These are phyloP conservation scores for Argyresthia goedartella DNA, from an alignment of 2,888 invertebrate species.

Conservation along the genomic window DNA sequence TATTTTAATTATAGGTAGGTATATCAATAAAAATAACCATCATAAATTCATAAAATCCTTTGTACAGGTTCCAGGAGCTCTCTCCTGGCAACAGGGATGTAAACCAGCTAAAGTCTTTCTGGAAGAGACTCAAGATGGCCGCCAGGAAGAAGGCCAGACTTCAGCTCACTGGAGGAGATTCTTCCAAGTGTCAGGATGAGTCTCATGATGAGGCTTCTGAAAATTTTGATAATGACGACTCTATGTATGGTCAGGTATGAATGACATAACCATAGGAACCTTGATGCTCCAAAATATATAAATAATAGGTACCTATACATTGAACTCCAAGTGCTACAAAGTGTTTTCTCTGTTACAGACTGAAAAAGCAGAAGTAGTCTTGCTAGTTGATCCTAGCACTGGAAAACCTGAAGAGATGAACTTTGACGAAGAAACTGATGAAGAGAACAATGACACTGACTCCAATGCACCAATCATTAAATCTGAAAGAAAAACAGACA, in stretches of 20 bases:
- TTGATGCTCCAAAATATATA: too few species aligned
- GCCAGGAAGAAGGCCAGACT: neutral
- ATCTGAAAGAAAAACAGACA: neutral
- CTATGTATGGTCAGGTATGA: neutral
- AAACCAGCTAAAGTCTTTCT: neutral
- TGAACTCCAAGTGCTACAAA: too few species aligned
- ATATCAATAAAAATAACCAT: too few species aligned
- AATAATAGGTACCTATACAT: too few species aligned
- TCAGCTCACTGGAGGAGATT: neutral
- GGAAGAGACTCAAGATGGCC: neutral
- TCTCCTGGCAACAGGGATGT: neutral
- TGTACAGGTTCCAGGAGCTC: neutral
- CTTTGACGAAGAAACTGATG: neutral
- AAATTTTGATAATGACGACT: neutral
- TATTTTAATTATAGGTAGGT: too few species aligned
- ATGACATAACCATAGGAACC: too few species aligned
- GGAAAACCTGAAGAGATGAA: neutral
- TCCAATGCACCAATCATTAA: neutral
- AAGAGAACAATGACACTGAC: neutral
- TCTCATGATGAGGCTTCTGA: neutral
- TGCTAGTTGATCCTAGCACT: neutral
- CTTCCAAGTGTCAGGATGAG: neutral
- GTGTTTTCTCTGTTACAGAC: neutral
- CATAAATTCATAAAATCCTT: neutral
- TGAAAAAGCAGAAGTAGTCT: neutral